phyloP scores from a whole-genome alignment of 2,113 vertebrate genomes.

The Oxyruncus cristatus region DNA sequence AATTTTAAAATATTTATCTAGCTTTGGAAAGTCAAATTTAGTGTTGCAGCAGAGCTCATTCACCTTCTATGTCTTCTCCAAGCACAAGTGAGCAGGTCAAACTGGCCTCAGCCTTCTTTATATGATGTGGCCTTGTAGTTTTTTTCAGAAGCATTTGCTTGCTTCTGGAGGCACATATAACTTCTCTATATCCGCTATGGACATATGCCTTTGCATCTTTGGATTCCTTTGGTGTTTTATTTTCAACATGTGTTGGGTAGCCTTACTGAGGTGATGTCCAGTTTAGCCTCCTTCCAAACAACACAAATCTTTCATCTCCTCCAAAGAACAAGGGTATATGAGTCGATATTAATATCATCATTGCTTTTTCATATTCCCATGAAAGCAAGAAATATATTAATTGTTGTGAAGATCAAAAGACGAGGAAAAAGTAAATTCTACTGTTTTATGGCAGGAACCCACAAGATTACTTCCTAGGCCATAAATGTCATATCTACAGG shows the following conservation, averaged over 20 bases:
- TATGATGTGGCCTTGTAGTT: rapidly evolving
- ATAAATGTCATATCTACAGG: background rate
- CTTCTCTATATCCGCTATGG: background rate
- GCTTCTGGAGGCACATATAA: background rate
- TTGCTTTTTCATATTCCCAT: background rate
- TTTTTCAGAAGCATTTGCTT: background rate
- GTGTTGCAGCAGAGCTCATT: background rate
- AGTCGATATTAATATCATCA: background rate
- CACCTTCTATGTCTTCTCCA: background rate
- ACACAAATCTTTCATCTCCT: background rate
- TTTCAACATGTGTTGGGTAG: background rate
- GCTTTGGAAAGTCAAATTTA: background rate
- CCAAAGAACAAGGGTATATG: background rate
- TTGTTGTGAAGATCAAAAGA: background rate
- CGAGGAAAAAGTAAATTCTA: background rate
- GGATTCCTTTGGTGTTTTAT: background rate
- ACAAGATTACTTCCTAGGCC: background rate
- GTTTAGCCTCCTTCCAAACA: background rate
- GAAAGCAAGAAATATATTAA: background rate
- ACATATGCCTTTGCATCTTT: background rate
- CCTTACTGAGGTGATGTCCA: background rate
- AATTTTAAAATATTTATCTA: background rate
- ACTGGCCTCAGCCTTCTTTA: background rate
- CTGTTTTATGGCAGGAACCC: background rate
- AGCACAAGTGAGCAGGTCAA: background rate